A percentile compares a stretch with the other conserved stretches of the same genome.
Evolutionary conservation across 2,113 vertebrate species (phyloP).

Genomic region (Enhydra lutris): DNA sequence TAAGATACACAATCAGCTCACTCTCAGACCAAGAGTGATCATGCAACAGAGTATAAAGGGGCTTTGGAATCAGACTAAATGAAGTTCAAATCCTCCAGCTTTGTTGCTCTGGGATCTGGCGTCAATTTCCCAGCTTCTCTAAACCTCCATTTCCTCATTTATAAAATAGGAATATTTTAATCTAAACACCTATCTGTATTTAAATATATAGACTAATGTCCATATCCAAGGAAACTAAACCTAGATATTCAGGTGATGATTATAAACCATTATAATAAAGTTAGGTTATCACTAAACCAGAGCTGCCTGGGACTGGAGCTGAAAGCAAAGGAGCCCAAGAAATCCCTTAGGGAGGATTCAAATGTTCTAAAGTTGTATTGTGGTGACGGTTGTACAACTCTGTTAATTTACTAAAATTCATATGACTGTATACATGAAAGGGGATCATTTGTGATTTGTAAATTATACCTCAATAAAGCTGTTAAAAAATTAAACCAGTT

Average conservation of each 20-base stretch:
- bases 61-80: conserved; percentile 21
- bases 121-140: conserved; percentile 26
- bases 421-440: background rate
- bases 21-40: background rate
- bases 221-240: background rate
- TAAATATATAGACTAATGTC: background rate
- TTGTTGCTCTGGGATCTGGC: background rate
- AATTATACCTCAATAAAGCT: background rate
- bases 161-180: background rate
- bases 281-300: background rate
- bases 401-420: background rate
- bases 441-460: background rate
- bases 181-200: background rate
- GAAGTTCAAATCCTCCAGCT: conserved; percentile 19
- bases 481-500: background rate
- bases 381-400: background rate
- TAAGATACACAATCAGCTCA: background rate
- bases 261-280: background rate
- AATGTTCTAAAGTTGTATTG: background rate
- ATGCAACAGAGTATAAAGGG: background rate
- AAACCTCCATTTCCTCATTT: conserved; percentile 43
- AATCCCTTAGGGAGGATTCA: background rate
- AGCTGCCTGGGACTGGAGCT: background rate
- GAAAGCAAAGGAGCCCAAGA: background rate
- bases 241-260: background rate